phyloP scores from a whole-genome alignment of 2,797 vertebrate species.

The Okamejei kenojei region DNA sequence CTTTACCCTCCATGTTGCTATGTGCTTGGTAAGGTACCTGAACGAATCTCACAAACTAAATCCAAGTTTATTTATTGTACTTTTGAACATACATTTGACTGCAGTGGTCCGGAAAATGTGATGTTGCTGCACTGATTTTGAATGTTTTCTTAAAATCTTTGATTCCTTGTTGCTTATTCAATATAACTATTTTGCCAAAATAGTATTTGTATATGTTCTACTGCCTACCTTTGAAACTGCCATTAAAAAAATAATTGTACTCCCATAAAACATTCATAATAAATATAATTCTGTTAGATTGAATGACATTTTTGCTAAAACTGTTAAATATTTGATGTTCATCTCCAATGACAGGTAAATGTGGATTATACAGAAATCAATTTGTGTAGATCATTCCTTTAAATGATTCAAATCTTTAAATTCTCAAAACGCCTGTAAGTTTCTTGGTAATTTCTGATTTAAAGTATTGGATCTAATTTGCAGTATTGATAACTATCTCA shows the following conservation, averaged over 20 bases:
- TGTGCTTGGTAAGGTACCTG: not conserved
- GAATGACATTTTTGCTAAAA: conserved; percentile 6
- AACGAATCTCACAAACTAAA: not conserved
- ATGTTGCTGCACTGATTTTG: conserved; percentile 33
- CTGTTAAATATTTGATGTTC: not conserved
- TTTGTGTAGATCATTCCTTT: not conserved
- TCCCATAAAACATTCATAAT: conserved; percentile 23
- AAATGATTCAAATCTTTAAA: conserved; percentile 20
- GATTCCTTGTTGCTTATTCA: conserved; percentile 17
- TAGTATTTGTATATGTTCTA: conserved; percentile 34
- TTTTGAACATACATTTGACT: not conserved
- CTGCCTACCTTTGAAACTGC: conserved; percentile 27
- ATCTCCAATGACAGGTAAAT: conserved; percentile 1
- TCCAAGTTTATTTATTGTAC: conserved; percentile 2
- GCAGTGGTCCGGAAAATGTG: conserved; percentile 31
- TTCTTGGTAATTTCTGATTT: conserved; percentile 6
- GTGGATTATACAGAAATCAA: not conserved
- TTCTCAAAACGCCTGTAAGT: not conserved
- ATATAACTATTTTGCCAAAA: conserved; percentile 27
- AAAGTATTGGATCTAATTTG: not conserved
- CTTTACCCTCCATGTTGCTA: conserved; percentile 12
- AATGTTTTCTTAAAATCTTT: conserved; percentile 10
- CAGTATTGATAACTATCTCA: not conserved
- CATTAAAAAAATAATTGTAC: conserved; percentile 23
- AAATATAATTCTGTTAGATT: conserved; percentile 16